Conservation (phyloP, 2,797 vertebrate species). For the Parotocinclus haroldoi region DNA sequence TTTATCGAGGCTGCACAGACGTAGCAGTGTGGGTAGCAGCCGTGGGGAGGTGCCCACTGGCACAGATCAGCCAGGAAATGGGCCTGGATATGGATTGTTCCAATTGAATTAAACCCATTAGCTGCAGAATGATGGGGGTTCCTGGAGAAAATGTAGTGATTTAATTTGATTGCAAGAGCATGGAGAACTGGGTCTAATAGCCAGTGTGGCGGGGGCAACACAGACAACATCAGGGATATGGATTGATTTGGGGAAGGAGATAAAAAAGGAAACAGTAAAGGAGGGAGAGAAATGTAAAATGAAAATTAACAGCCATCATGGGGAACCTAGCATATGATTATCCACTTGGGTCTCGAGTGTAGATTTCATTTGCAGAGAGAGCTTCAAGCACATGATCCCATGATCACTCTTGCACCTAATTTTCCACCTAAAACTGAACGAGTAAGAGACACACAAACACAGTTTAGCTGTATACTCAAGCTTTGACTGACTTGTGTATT, state of each 20-base stretch:
- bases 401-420: constrained; percentile 45
- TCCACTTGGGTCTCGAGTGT: constrained; percentile 55
- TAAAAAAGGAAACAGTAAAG: constrained; percentile 60
- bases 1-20: constrained; percentile 81
- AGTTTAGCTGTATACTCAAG: neutral
- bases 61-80: constrained; percentile 59
- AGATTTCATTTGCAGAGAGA: constrained; percentile 72
- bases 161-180: constrained; percentile 68
- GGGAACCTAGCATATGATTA: constrained; percentile 65
- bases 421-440: neutral
- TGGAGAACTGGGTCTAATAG: constrained; percentile 70
- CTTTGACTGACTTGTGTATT: too few species aligned
- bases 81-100: constrained; percentile 70
- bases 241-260: constrained; percentile 65
- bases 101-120: constrained; percentile 74
- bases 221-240: constrained; percentile 47
- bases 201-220: constrained; percentile 52
- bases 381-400: constrained; percentile 21
- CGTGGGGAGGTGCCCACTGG: constrained; percentile 55
- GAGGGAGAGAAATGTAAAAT: constrained; percentile 38
- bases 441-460: neutral
- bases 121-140: constrained; percentile 66
- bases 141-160: constrained; percentile 71
- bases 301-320: constrained; percentile 64
- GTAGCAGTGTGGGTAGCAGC: constrained; percentile 55